Base-by-base conservation (phyloP, 2,797 vertebrate genomes). In the Salarias fasciatus region DNA sequence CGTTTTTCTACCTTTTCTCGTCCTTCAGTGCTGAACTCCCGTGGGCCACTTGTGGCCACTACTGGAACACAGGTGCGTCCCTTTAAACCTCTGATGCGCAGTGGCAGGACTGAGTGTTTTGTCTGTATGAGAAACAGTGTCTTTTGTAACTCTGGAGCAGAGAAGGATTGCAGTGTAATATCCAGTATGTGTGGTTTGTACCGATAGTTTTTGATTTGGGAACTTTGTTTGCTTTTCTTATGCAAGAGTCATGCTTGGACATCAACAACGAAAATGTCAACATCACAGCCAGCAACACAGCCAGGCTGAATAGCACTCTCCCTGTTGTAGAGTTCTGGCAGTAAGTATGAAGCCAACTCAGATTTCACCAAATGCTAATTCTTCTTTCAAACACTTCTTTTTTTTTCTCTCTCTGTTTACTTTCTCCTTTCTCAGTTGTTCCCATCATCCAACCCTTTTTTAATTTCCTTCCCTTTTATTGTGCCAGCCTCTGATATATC, bases 291-390 rank as follows among this genome's bases (percentile, higher is more conserved):
- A 61, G 49, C 53, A n/a, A 56, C 15, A 30, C 15, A 3, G 40
- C 53, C 41, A 61, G 49, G 46, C 8, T 49, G 38, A 90, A 89
- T 63, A 56, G 41, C 5, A 85, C 87, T 15, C 83, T 86, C 41
- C 81, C 88, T 13, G 87, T 87, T 59, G 67, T 82, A 57, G 88
- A 89, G 75, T 91, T 88, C 15, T 90, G 86, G 88, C 62, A 87
- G 88, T 89, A 88, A 89, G 86, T 52, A 38, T 40, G 5, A 6
- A 6, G 18, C 60, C 41, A 53, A 5, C 38, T 58, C 9, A 53
- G 18, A 63, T 30, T 53, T 0, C 48, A 15, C 1, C 35, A 1
- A 41, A 37, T 44, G 2, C 14, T 9, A 2, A 0, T 38, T 40
- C 24, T 10, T 48, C 43, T 55, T 41, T 37, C 33, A n/a, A 30